Percentiles rank a stretch among this genome's conserved stretches.
Evolutionary conservation across 92 coral and sea anemone genomes (phyloP).

Genomic region (Heteractis magnifica): DNA sequence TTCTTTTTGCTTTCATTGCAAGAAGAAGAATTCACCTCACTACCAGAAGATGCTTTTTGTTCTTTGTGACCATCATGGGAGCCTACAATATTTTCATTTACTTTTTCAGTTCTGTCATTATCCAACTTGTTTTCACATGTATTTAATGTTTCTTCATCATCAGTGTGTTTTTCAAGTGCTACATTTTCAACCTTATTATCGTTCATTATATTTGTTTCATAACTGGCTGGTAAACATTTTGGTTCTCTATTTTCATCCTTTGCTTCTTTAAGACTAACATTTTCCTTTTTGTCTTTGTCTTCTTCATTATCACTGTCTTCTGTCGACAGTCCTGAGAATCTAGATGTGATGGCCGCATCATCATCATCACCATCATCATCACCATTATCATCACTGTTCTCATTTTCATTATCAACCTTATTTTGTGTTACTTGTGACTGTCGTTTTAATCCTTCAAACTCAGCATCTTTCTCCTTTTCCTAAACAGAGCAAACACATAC

Average conservation of each 20-base stretch:
- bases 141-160: background rate
- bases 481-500: background rate
- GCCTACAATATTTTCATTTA: background rate
- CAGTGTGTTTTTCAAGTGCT: background rate
- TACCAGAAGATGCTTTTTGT: background rate
- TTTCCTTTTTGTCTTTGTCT: background rate
- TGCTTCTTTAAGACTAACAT: background rate
- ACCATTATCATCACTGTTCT: background rate
- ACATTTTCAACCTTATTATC: background rate
- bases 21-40: background rate
- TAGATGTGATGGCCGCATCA: conserved; percentile 19
- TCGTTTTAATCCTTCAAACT: conserved; percentile 5
- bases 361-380: background rate
- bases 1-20: background rate
- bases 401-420: background rate
- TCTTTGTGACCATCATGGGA: background rate
- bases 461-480: conserved; percentile 18
- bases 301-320: conserved; percentile 1
- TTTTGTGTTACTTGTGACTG: background rate
- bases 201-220: background rate
- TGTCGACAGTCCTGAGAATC: conserved; percentile 55
- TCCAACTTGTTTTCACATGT: background rate
- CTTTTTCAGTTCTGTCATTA: conserved; percentile 3
- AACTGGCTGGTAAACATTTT: background rate
- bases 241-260: background rate